Evolutionary conservation across 2,888 invertebrate species (phyloP), one percentile per base, ranked within the genome.

Genomic region (Drosophila sordidapex): DNA sequence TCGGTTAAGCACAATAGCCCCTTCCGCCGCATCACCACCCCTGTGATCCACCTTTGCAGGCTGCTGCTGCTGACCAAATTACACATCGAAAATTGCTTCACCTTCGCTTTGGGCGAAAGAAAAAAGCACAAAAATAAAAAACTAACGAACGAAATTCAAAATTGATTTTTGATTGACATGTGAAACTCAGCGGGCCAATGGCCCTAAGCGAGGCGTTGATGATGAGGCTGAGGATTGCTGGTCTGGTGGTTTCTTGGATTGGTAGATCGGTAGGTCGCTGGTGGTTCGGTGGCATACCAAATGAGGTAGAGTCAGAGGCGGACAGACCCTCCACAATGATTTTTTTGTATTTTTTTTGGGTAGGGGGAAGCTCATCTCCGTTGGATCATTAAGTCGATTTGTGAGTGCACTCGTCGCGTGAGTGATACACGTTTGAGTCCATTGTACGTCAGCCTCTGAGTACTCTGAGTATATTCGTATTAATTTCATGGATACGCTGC

Each of bases 111-210:
- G 75, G 77, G 79, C 77, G 54, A 71, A 78, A 74, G 62, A 25
- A 21, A 46, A 46, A 46, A 43, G 33, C 11, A 21, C 13, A 25
- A 46, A 46, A n/a, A 40, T 4, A 46, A 46, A 67, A 66, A 78
- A 74, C 63, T 64, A 77, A 78, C 79, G 69, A 78, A 78, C 57
- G 59, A 79, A 83, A 82, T 80, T 80, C 62, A 71, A 83, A 85
- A 86, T 86, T 83, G 83, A 83, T 86, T 80, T 89, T 88, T 89
- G 90, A 87, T 89, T 89, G 89, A 87, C 87, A 89, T 89, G 89
- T 87, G 90, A 90, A 90, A 76, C 88, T 65, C 74, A 81, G 72
- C 87, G 76, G 81, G 82, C 82, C 79, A 84, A 85, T 79, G 79
- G 72, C 79, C 88, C 66, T 18, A 63, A 63, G 81, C 76, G 13